Conservation (phyloP, 2,113 vertebrate genomes). For the Scytalopus superciliaris region DNA sequence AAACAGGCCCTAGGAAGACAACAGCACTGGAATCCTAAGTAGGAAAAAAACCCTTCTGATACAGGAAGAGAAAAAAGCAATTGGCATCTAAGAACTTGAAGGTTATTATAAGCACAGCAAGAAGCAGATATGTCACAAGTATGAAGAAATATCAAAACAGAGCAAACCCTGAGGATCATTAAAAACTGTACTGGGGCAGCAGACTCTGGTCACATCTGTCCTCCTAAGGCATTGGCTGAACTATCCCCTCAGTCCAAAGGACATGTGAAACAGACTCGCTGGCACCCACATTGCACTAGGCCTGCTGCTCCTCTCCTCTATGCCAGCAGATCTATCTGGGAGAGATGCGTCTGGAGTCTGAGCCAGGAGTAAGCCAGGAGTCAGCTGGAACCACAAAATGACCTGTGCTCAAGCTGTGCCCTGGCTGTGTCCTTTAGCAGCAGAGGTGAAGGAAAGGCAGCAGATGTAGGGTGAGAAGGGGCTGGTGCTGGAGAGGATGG, state of each 20-base stretch:
- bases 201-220: background rate
- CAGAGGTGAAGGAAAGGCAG: background rate
- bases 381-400: rapidly evolving
- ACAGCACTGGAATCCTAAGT: background rate
- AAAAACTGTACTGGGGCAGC: background rate
- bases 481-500: background rate
- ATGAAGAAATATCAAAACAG: background rate
- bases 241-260: background rate
- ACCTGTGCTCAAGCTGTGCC: background rate
- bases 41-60: background rate
- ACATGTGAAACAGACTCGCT: rapidly evolving
- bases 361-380: background rate
- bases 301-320: background rate
- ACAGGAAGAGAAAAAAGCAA: background rate
- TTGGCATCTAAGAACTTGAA: background rate
- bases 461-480: background rate
- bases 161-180: background rate
- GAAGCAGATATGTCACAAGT: background rate
- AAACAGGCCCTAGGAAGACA: background rate
- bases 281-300: background rate
- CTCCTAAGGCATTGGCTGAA: background rate
- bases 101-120: background rate
- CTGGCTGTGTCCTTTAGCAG: background rate
- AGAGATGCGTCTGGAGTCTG: background rate
- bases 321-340: background rate